Evolutionary conservation across 2,888 invertebrate genomes (phyloP).

Genomic region (Megamerina dolium): DNA sequence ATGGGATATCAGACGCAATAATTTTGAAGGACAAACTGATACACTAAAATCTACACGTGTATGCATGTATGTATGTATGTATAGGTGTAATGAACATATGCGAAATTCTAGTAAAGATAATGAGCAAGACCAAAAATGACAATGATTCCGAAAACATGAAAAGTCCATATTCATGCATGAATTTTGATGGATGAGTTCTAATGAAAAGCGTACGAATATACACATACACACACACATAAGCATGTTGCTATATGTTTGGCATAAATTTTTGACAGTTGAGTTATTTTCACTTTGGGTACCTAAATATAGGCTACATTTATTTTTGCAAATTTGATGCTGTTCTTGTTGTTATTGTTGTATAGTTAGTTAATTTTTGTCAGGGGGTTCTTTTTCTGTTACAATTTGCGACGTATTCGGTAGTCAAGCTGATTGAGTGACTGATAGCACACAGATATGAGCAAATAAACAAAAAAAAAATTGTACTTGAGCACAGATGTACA

Average conservation of each 20-base stretch:
- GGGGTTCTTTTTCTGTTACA: too few species aligned
- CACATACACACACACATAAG: conserved; percentile 16
- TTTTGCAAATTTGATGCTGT: not conserved
- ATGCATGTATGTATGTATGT: not conserved
- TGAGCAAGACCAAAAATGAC: not conserved
- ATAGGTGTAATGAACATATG: not conserved
- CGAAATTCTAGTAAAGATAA: not conserved
- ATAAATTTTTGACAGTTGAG: conserved; percentile 1
- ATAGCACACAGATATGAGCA: too few species aligned
- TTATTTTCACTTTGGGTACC: not conserved
- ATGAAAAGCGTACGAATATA: conserved; percentile 17
- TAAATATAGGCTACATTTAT: not conserved
- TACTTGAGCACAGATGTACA: too few species aligned
- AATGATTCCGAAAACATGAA: conserved; percentile 28
- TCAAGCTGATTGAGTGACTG: too few species aligned
- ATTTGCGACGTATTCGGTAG: too few species aligned
- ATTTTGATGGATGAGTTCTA: conserved; percentile 36
- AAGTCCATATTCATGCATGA: conserved; percentile 42
- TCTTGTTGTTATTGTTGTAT: too few species aligned
- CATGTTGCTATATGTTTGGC: conserved; percentile 16
- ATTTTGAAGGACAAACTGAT: too few species aligned
- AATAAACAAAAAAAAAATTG: too few species aligned
- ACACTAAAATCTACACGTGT: too few species aligned
- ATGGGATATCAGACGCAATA: too few species aligned
- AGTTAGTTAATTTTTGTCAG: too few species aligned